These are phyloP conservation scores for Gallinago stenura DNA, from an alignment of 2,797 vertebrate genomes.

Conservation along the genomic window DNA sequence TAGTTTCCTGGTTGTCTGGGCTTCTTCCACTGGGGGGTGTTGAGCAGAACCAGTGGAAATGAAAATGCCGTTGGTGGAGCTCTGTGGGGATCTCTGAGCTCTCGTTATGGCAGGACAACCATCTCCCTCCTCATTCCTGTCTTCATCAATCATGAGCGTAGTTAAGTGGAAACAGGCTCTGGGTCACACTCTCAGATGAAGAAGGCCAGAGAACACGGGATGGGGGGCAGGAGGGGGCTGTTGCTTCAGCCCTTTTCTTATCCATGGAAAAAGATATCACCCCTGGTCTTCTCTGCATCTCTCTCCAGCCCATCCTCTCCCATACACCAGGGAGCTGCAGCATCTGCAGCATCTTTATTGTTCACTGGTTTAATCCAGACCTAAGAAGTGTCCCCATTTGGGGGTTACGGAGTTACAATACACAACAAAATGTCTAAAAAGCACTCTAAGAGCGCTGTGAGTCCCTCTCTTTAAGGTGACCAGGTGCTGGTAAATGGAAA, in stretches of 20 bases:
- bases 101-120: too few relatives aligned
- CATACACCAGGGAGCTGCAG: background rate
- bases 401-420: background rate
- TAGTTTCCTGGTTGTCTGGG: background rate
- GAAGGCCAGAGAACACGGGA: background rate
- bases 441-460: background rate
- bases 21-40: background rate
- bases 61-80: background rate
- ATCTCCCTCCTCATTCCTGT: background rate
- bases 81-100: background rate
- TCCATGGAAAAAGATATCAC: background rate
- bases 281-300: background rate
- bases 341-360: background rate
- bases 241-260: background rate
- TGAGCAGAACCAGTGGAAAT: background rate
- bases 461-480: background rate
- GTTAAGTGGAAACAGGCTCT: background rate
- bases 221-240: background rate
- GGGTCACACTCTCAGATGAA: background rate
- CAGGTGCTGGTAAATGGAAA: background rate
- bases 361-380: background rate
- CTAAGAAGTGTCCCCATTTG: background rate
- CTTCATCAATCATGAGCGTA: fast-evolving
- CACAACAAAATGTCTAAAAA: background rate
- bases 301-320: background rate